Conservation (phyloP, 2,888 invertebrate species). For the Dexiosoma caninum region DNA sequence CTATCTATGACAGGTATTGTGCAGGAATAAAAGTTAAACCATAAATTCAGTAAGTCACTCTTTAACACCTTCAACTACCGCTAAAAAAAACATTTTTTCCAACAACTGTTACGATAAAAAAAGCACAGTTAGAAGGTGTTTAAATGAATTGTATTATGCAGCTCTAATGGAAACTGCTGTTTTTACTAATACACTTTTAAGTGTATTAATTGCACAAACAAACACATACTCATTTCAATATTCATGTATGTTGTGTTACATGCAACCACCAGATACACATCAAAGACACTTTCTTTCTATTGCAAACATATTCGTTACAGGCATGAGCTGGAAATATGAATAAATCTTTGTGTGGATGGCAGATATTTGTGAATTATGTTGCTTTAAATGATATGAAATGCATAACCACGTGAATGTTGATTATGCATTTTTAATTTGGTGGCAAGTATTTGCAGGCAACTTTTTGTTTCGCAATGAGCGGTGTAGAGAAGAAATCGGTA, state of each 20-base stretch:
- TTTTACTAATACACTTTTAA: slow-evolving; percentile 1
- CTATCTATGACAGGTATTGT: no score
- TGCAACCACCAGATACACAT: not conserved
- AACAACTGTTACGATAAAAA: not conserved
- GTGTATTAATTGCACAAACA: not conserved
- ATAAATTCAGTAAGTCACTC: no score
- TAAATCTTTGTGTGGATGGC: not conserved
- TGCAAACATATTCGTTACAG: slow-evolving; percentile 28
- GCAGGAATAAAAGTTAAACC: no score
- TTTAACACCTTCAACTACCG: not conserved
- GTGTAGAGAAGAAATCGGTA: no score
- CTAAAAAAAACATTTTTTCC: not conserved
- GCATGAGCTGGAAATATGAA: not conserved
- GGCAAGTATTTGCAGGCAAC: no score
- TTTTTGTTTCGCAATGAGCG: no score
- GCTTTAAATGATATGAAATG: not conserved
- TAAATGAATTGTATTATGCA: not conserved
- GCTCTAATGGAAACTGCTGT: not conserved
- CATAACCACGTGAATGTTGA: not conserved
- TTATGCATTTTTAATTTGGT: no score
- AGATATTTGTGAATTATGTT: not conserved
- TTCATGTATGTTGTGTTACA: not conserved
- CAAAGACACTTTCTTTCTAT: slow-evolving; percentile 9
- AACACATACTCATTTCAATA: not conserved
- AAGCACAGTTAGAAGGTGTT: not conserved